Base-by-base conservation (phyloP, 1,140 invertebrate species). In the Oedothorax gibbosus region DNA sequence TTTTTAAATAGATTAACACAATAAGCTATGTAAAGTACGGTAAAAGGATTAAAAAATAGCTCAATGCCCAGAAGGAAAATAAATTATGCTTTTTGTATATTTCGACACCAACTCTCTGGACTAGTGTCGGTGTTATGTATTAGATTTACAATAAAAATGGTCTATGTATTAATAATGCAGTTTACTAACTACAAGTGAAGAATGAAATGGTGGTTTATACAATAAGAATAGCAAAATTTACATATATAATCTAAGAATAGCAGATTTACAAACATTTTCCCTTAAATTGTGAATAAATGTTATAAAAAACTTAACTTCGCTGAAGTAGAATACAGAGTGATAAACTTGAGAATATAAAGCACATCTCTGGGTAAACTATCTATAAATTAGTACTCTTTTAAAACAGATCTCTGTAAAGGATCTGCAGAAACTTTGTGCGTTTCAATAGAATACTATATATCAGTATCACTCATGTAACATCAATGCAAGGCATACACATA, bases 401-500 rank as follows among this genome's bases (percentile, higher is more conserved):
- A 75, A 75, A 75, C 72, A 75, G 72, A 56, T 75, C 15, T 51
- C 49, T 71, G 49, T 35, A 35, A n/a, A 18, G 54, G 10, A 71
- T 57, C n/a, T 75, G 57, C 49, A 62, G 60, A 12, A 64, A 64
- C 75, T 50, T 77, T 77, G 75, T 77, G 75, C 75, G 75, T 77
- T 77, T 64, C 56, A 77, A 77, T 62, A 64, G 75, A 77, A 65
- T 77, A 64, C 62, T 77, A 77, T 77, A 77, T 49, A 21, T 77
- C n/a, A 77, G 56, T 51, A 77, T 9, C 60, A 35, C 60, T 77
- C 75, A 65, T 77, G 53, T 64, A 65, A 62, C 35, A 64, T 77
- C 51, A 14, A 77, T 18, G 75, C 65, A 62, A 77, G 57, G 75
- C 53, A 56, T 21, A 68, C 49, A 62, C 53, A 65, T 64, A 11